Percentiles rank a stretch among this genome's conserved stretches.
These are phyloP conservation scores for Prenolepis imparis DNA, from an alignment of 2,888 invertebrate species.

Conservation along the genomic window DNA sequence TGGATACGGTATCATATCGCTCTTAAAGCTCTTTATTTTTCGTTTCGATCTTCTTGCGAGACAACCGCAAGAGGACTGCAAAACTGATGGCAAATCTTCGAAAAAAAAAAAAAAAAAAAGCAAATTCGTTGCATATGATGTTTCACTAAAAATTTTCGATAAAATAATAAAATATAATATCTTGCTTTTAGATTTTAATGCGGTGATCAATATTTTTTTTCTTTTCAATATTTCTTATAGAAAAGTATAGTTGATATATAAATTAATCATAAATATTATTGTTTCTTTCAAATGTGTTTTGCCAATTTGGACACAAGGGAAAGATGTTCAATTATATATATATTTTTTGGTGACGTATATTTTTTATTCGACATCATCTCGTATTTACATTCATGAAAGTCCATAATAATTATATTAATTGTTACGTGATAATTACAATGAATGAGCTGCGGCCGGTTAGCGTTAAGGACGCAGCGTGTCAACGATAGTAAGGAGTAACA, in stretches of 20 bases:
- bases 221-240: slow-evolving; percentile 4
- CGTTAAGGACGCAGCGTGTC: slow-evolving; percentile 64
- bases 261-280: slow-evolving; percentile 16
- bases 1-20: not conserved
- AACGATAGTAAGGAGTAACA: slow-evolving; percentile 76
- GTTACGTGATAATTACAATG: slow-evolving; percentile 84
- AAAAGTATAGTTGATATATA: slow-evolving; percentile 8
- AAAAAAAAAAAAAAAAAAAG: no score
- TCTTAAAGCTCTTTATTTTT: slow-evolving; percentile 28
- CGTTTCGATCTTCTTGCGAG: not conserved
- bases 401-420: slow-evolving; percentile 81
- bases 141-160: not conserved
- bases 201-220: slow-evolving; percentile 22
- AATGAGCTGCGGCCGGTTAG: slow-evolving; percentile 69
- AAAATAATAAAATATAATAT: slow-evolving; percentile 8
- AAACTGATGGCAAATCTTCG: not conserved
- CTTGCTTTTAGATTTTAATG: not conserved
- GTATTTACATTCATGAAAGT: slow-evolving; percentile 82
- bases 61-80: not conserved
- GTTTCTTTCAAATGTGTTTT: not conserved
- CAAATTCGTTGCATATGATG: not conserved
- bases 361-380: slow-evolving; percentile 84
- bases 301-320: not conserved
- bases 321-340: not conserved
- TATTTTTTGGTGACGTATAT: slow-evolving; percentile 79